These are phyloP conservation scores for Monopterus albus DNA, from an alignment of 2,113 vertebrate species.

Conservation along the genomic window DNA sequence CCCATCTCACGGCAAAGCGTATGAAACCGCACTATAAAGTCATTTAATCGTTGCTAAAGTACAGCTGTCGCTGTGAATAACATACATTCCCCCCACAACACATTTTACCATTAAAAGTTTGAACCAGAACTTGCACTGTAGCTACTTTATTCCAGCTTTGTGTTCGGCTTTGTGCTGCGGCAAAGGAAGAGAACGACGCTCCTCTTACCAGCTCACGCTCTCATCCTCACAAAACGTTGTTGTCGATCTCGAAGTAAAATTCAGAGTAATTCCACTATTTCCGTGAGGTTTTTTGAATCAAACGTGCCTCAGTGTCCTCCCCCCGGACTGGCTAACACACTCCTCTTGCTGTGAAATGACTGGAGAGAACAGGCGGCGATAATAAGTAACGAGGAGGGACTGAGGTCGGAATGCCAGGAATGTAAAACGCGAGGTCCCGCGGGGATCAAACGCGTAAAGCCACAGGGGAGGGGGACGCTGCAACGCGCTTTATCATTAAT, in stretches of 20 bases:
- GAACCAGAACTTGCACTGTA: background rate
- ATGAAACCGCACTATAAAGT: constrained; percentile 42
- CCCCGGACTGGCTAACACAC: constrained; percentile 25
- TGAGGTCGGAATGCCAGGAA: constrained; percentile 92
- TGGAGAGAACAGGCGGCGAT: constrained; percentile 78
- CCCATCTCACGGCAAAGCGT: constrained; percentile 71
- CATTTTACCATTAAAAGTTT: background rate
- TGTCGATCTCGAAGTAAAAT: constrained; percentile 26
- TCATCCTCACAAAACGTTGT: constrained; percentile 48
- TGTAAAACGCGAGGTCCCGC: constrained; percentile 91
- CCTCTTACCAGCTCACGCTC: constrained; percentile 75
- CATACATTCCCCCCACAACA: background rate
- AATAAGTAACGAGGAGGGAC: constrained; percentile 86
- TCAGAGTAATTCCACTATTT: constrained; percentile 52
- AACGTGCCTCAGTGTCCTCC: constrained; percentile 57
- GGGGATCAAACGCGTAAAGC: constrained; percentile 83
- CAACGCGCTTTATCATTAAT: constrained; percentile 41
- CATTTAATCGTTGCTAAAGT: background rate
- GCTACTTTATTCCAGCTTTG: background rate
- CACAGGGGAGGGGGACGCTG: constrained; percentile 60
- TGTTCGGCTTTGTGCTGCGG: background rate
- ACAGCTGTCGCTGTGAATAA: background rate
- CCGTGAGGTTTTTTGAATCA: constrained; percentile 29
- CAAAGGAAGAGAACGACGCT: background rate
- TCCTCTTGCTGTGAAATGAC: constrained; percentile 71